Conservation (phyloP, 2,797 vertebrate genomes). For the Sebastes vulpes region DNA sequence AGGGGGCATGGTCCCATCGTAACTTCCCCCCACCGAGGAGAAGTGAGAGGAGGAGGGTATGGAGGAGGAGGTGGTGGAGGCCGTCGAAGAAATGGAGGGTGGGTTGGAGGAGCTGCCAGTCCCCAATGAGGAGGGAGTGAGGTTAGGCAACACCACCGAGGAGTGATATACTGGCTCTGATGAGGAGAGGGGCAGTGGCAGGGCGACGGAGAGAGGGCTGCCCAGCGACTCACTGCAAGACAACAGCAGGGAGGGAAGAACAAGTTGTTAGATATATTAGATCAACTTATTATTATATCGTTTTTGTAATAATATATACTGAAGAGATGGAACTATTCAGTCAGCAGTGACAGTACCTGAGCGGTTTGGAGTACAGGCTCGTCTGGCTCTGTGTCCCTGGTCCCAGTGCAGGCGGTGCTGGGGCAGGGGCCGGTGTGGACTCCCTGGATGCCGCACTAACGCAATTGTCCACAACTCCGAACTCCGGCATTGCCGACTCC, state of each 20-base stretch:
- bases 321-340: neutral
- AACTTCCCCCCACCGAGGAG: constrained; percentile 86
- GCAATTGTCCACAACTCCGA: constrained; percentile 88
- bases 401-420: constrained; percentile 71
- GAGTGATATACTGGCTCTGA: constrained; percentile 91
- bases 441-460: constrained; percentile 80
- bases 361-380: constrained; percentile 92
- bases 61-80: constrained; percentile 78
- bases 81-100: constrained; percentile 82
- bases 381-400: constrained; percentile 83
- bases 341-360: constrained; percentile 83
- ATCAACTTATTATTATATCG: too few species aligned
- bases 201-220: constrained; percentile 89
- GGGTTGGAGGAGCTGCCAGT: constrained; percentile 73
- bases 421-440: constrained; percentile 71
- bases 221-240: constrained; percentile 90
- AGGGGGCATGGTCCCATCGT: constrained; percentile 89
- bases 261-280: neutral
- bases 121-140: constrained; percentile 85
- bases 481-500: constrained; percentile 91
- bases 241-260: neutral
- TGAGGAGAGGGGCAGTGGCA: constrained; percentile 89
- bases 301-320: neutral
- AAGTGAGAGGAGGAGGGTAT: constrained; percentile 83
- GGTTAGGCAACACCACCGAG: constrained; percentile 86